These are phyloP conservation scores for Dendrolimus houi DNA, from an alignment of 2,888 invertebrate genomes.

Conservation along the genomic window DNA sequence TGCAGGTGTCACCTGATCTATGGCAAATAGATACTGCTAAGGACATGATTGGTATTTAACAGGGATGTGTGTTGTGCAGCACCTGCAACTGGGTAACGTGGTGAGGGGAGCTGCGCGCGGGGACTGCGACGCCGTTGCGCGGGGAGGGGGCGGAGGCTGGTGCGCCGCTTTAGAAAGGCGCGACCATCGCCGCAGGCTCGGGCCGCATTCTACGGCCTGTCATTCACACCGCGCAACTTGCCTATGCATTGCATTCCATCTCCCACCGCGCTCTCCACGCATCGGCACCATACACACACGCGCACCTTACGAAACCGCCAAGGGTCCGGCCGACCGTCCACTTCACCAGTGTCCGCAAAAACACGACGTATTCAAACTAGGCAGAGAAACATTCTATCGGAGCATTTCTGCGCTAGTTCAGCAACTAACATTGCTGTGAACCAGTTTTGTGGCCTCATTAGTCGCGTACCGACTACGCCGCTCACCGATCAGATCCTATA, in stretches of 20 bases:
- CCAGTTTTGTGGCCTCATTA: constrained; percentile 67
- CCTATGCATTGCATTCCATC: constrained; percentile 75
- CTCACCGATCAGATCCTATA: constrained; percentile 42
- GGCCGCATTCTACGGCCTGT: constrained; percentile 76
- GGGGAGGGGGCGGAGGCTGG: constrained; percentile 37
- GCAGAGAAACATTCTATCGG: constrained; percentile 56
- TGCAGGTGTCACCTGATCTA: constrained; percentile 64
- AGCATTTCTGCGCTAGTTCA: constrained; percentile 63
- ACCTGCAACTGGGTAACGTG: constrained; percentile 63
- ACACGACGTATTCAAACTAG: constrained; percentile 46
- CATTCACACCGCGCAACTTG: constrained; percentile 76
- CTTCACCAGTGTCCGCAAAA: constrained; percentile 34
- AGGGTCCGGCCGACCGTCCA: background rate
- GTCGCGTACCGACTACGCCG: constrained; percentile 35
- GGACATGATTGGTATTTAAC: constrained; percentile 74
- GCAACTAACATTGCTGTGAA: constrained; percentile 57
- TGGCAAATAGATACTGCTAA: constrained; percentile 67
- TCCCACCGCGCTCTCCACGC: constrained; percentile 59
- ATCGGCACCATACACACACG: constrained; percentile 14
- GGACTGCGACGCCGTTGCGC: constrained; percentile 22
- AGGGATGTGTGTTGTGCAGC: constrained; percentile 71
- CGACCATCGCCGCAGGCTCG: constrained; percentile 74
- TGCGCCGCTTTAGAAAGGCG: constrained; percentile 76
- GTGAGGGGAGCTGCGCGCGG: constrained; percentile 43
- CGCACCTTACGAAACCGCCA: constrained; percentile 1